Percentiles rank a stretch among this genome's conserved stretches.
phyloP scores from a whole-genome alignment of 2,113 vertebrate species.

The Pyrgilauda ruficollis region DNA sequence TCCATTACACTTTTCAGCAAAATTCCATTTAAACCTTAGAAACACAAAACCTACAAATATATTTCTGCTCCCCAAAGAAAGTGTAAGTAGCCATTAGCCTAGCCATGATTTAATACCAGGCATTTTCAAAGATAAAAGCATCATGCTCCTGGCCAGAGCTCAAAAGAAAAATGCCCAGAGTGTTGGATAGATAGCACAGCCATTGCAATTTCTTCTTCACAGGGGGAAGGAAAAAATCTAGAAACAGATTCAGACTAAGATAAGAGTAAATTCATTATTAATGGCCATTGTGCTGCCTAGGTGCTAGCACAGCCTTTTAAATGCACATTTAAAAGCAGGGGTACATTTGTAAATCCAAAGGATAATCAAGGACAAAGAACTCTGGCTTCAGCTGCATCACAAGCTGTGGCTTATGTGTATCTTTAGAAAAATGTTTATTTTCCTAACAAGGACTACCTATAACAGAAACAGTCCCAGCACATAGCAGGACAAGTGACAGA shows the following conservation, averaged over 20 bases:
- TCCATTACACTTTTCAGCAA: neutral
- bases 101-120: neutral
- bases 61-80: neutral
- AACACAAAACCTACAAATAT: neutral
- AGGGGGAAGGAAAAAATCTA: neutral
- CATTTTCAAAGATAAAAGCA: constrained; percentile 17
- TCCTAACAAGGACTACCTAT: neutral
- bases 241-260: neutral
- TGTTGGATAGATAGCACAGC: neutral
- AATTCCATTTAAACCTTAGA: neutral
- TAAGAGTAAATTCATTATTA: constrained; percentile 14
- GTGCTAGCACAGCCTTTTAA: neutral
- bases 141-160: neutral
- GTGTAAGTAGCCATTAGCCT: neutral
- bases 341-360: neutral
- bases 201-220: neutral
- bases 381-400: neutral
- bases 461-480: neutral
- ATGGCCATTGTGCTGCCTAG: neutral
- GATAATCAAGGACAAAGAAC: neutral
- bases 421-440: neutral
- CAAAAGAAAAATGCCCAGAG: neutral
- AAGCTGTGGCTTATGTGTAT: neutral
- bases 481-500: neutral
- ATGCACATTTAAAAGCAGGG: neutral